Conservation (phyloP, 2,113 vertebrate species). For the Phasianus colchicus region DNA sequence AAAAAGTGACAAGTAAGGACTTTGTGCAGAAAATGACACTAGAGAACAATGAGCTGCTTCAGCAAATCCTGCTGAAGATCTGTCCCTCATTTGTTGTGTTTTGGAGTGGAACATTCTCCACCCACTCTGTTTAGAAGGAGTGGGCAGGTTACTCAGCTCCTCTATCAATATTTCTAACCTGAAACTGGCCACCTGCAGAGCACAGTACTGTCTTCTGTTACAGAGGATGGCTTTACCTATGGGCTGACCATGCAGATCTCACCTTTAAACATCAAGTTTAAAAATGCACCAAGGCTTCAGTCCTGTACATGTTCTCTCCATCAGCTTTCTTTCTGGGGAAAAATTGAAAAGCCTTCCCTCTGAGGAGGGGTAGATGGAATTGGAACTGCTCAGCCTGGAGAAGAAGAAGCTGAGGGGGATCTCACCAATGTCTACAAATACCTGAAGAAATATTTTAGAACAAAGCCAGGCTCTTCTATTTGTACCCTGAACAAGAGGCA, state of each 20-base stretch:
- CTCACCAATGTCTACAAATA: background rate
- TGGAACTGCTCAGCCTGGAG: background rate
- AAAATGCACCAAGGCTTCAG: fast-evolving
- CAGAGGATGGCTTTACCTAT: background rate
- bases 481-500: background rate
- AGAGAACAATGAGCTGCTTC: background rate
- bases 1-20: background rate
- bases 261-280: background rate
- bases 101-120: background rate
- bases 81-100: background rate
- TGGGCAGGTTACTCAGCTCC: background rate
- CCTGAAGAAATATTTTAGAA: background rate
- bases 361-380: background rate
- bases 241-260: background rate
- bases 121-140: fast-evolving
- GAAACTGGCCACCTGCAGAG: fast-evolving
- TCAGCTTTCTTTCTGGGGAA: background rate
- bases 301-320: background rate
- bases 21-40: background rate
- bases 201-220: background rate
- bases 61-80: background rate
- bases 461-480: background rate
- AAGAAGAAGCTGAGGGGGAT: background rate
- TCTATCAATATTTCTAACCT: background rate
- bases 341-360: background rate